These are phyloP conservation scores for Lepidochitona cinerea DNA, from an alignment of 2,888 invertebrate genomes.

Conservation along the genomic window DNA sequence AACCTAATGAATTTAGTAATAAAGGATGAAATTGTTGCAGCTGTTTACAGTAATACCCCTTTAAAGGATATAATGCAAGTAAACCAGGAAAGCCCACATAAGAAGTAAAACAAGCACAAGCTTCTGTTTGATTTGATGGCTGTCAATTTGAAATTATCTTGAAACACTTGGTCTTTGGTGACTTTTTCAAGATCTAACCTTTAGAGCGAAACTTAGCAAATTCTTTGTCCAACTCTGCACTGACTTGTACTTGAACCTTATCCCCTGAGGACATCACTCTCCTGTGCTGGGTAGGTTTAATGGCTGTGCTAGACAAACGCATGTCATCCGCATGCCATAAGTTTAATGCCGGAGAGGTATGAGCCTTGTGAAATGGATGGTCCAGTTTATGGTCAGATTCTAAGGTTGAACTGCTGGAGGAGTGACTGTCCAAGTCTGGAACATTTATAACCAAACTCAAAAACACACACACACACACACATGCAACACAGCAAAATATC, in stretches of 20 bases:
- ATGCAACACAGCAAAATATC: not conserved
- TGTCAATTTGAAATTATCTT: too few species aligned
- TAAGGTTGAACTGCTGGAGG: conserved; percentile 34
- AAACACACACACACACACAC: conserved; percentile 20
- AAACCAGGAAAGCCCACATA: too few species aligned
- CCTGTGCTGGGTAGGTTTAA: conserved; percentile 43
- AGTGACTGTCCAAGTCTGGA: conserved; percentile 44
- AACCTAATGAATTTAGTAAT: too few species aligned
- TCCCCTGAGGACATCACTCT: conserved; percentile 64
- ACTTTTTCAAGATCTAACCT: too few species aligned
- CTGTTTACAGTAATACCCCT: too few species aligned
- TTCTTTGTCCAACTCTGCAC: conserved; percentile 59
- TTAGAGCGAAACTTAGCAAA: conserved; percentile 36
- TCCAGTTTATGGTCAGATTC: conserved; percentile 17
- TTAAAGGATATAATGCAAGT: too few species aligned
- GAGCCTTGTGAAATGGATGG: conserved; percentile 24
- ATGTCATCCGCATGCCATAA: not conserved
- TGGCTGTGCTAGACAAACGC: not conserved
- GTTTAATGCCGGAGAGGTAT: conserved; percentile 27
- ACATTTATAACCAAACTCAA: conserved; percentile 23
- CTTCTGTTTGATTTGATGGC: too few species aligned
- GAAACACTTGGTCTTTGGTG: too few species aligned
- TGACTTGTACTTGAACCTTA: conserved; percentile 59
- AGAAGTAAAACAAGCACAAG: too few species aligned
- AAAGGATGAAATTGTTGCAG: too few species aligned